These are phyloP conservation scores for Poeciliopsis infans DNA, from an alignment of 2,797 vertebrate species.

Conservation along the genomic window DNA sequence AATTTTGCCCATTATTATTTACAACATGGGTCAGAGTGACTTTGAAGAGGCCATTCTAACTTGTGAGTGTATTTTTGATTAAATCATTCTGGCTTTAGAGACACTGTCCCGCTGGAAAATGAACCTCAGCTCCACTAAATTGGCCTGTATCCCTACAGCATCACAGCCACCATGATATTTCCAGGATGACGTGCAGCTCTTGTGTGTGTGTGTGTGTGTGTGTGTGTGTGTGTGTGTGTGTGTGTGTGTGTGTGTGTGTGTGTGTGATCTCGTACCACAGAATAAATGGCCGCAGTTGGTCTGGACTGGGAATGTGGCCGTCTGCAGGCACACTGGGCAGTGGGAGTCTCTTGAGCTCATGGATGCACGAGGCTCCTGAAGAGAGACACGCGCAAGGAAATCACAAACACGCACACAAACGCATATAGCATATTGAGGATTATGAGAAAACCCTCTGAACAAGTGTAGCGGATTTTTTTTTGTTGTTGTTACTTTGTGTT, in stretches of 20 bases:
- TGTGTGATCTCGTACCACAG: slow-evolving; percentile 78
- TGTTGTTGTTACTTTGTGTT: background rate
- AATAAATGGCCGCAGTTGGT: slow-evolving; percentile 89
- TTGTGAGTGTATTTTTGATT: background rate
- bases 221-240: slow-evolving; percentile 5
- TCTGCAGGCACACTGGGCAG: slow-evolving; percentile 87
- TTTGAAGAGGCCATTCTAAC: background rate
- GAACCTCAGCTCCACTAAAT: background rate
- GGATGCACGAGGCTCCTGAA: slow-evolving; percentile 64
- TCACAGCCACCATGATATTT: background rate
- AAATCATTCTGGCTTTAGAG: background rate
- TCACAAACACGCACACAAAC: background rate
- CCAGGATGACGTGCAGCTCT: background rate
- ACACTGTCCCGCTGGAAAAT: background rate
- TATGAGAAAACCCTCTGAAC: background rate
- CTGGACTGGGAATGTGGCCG: slow-evolving; percentile 80
- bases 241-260: slow-evolving; percentile 1
- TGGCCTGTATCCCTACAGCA: background rate
- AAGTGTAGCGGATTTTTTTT: background rate
- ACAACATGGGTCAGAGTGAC: background rate
- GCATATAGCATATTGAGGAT: background rate
- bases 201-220: background rate
- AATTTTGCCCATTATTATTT: background rate
- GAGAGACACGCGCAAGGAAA: background rate
- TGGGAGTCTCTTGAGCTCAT: slow-evolving; percentile 70